These are phyloP conservation scores for Tipula unca DNA, from an alignment of 2,888 invertebrate species.

Conservation along the genomic window DNA sequence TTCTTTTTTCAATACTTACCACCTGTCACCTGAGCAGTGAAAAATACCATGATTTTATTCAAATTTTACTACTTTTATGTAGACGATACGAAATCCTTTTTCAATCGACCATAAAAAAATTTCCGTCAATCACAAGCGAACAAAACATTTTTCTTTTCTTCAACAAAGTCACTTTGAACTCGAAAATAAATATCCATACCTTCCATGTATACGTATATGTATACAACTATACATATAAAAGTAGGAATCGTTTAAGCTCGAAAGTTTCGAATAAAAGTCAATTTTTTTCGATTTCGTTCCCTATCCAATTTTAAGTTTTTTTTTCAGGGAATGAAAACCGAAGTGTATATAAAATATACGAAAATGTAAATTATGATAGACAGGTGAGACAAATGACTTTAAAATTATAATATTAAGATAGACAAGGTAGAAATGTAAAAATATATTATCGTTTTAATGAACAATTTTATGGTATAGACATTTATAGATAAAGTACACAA, in stretches of 20 bases:
- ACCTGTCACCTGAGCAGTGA: not conserved
- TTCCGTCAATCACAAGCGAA: not conserved
- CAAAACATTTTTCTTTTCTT: not conserved
- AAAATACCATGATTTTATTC: not conserved
- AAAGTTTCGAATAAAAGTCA: not conserved
- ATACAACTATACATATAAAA: not conserved
- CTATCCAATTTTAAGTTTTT: no score
- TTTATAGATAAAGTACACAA: not conserved
- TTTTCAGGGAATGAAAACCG: not conserved
- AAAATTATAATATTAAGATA: not conserved
- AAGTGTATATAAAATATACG: not conserved
- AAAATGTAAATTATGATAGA: not conserved
- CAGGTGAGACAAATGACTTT: constrained; percentile 8
- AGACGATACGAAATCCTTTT: not conserved
- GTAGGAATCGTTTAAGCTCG: not conserved
- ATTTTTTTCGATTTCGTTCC: not conserved
- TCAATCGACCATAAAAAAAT: not conserved
- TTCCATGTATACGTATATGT: no score
- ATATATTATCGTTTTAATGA: not conserved
- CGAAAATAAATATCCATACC: not conserved
- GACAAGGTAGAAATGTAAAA: not conserved
- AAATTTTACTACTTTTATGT: not conserved
- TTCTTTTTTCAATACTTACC: not conserved
- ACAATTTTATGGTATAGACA: not conserved
- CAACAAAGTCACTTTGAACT: not conserved